A percentile compares a stretch with the other conserved stretches of the same genome.
These are phyloP conservation scores for Catharus minimus DNA, from an alignment of 2,113 vertebrate genomes.

Conservation along the genomic window DNA sequence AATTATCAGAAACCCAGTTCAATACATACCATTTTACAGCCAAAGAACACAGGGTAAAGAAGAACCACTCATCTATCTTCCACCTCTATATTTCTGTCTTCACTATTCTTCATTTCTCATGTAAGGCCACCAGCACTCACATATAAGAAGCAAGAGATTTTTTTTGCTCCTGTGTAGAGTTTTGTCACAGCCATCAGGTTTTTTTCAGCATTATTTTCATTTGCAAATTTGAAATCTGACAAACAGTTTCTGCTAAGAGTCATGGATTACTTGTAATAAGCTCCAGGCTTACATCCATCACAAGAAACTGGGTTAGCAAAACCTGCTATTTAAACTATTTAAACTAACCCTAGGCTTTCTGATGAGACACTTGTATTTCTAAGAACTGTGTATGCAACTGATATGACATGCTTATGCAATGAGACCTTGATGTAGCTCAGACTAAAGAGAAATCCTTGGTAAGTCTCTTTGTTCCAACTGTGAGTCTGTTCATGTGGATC, in stretches of 20 bases:
- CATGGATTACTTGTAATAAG: neutral
- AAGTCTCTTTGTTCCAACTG: neutral
- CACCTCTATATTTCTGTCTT: neutral
- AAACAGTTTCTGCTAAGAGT: neutral
- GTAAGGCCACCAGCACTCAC: neutral
- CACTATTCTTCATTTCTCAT: neutral
- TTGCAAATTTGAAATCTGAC: neutral
- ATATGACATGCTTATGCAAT: neutral
- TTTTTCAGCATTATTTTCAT: neutral
- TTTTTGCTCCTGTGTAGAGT: neutral
- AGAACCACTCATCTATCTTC: neutral
- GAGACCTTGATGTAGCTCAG: neutral
- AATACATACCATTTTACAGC: neutral
- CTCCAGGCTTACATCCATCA: neutral
- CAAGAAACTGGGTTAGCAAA: neutral
- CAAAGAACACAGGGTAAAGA: neutral
- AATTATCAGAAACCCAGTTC: neutral
- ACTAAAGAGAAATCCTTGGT: neutral
- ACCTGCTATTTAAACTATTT: neutral
- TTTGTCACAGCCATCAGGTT: neutral
- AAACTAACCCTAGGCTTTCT: neutral
- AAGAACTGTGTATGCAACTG: neutral
- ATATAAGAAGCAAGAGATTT: neutral
- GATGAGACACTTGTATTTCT: neutral
- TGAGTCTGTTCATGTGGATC: neutral